A percentile compares a stretch with the other conserved stretches of the same genome.
These are phyloP conservation scores for Bovichtus variegatus DNA, from an alignment of 2,797 vertebrate genomes.

Conservation along the genomic window DNA sequence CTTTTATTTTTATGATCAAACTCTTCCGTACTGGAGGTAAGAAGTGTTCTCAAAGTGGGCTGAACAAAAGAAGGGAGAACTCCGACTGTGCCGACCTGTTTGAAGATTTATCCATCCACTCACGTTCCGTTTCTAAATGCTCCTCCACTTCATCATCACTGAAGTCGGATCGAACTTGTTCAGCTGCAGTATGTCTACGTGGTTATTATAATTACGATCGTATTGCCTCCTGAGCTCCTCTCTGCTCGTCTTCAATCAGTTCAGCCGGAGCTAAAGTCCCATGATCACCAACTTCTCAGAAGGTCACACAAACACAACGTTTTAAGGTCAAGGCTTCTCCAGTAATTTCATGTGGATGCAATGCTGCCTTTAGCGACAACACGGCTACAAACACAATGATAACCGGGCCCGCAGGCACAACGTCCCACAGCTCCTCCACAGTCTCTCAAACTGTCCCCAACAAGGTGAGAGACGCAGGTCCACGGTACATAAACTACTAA, in stretches of 20 bases:
- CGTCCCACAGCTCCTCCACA: too few relatives aligned
- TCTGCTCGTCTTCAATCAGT: neutral
- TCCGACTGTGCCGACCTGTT: neutral
- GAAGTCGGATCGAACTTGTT: too few relatives aligned
- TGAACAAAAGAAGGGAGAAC: too few relatives aligned
- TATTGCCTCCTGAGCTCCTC: neutral
- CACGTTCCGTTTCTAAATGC: neutral
- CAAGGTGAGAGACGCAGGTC: neutral
- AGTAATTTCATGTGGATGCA: too few relatives aligned
- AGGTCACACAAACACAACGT: neutral
- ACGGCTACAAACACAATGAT: neutral
- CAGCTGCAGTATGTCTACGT: neutral
- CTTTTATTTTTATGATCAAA: neutral
- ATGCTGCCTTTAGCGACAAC: neutral
- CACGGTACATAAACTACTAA: neutral
- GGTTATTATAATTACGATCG: neutral
- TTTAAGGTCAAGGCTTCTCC: neutral
- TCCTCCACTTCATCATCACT: neutral
- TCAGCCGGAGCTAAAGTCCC: neutral
- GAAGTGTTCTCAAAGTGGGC: slow-evolving; percentile 1
- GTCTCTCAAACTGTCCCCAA: neutral
- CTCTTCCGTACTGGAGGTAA: neutral
- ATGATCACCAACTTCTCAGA: neutral
- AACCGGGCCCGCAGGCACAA: too few relatives aligned
- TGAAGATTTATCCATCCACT: neutral